Evolutionary conservation across 2,888 invertebrate species (phyloP), one percentile per base, ranked within the genome.

Genomic region (Acutogordius australiensis): DNA sequence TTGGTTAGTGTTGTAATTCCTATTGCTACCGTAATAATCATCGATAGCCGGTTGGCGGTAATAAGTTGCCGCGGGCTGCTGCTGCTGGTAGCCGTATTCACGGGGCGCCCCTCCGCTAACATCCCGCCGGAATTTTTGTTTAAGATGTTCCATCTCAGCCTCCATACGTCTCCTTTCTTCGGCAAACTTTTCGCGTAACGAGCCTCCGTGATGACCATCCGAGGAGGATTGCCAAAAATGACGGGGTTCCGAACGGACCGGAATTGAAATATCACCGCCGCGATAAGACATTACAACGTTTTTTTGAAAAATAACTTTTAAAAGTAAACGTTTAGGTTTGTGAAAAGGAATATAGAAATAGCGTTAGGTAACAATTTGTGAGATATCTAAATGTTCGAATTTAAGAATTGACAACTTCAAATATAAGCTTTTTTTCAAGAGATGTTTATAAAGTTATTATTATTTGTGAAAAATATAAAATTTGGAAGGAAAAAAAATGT

Each of bases 121-220:
- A 13, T 8, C 8, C 8, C 37, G 37, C 4, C 23, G 51, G 23
- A 51, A 51, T 51, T 23, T 51, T 23, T 23, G 13, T 51, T 51
- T 51, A 4, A 51, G 23, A 51, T 51, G 8, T 51, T 51, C 51
- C 90, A 90, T 90, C 76, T 90, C 90, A 69, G 88, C 88, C 76
- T 91, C 90, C 84, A 91, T 90, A 76, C 87, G 85, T 68, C 82
- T 78, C 90, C 91, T 90, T 78, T 91, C 90, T 64, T 82, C 81
- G 73, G 90, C 88, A 73, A 88, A 88, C 66, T 85, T 78, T 72
- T 87, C 87, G 69, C 87, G 79, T 72, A 91, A 90, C 75, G 82
- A 86, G 70, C 84, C 83, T 76, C 51, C 26, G 8, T 37, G 88
- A n/a, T n/a, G n/a, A n/a, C n/a, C n/a, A n/a, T n/a, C n/a, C 90